phyloP scores from a whole-genome alignment of 2,888 invertebrate genomes.

The Idaea biselata region DNA sequence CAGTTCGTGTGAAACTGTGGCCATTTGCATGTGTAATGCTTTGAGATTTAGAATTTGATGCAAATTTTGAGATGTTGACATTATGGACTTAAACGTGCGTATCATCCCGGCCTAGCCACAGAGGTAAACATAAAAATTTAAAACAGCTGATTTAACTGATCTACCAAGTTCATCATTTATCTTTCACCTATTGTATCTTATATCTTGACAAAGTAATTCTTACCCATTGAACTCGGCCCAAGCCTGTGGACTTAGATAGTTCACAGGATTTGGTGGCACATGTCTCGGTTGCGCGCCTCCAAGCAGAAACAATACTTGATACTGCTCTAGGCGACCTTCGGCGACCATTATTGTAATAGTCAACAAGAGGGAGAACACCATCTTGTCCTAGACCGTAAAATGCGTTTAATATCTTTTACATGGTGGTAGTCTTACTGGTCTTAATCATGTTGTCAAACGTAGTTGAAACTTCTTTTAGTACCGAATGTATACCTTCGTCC shows the following conservation, averaged over 20 bases:
- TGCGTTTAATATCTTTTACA: not conserved
- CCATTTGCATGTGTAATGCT: no score
- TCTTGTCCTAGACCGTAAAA: constrained; percentile 84
- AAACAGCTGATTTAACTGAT: no score
- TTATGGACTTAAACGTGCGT: no score
- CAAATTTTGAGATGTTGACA: no score
- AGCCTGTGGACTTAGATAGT: constrained; percentile 63
- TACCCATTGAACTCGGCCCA: constrained; percentile 73
- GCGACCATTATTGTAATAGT: constrained; percentile 85
- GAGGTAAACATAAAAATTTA: constrained; percentile 3
- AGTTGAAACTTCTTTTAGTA: no score
- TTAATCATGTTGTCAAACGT: no score
- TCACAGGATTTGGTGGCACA: constrained; percentile 57
- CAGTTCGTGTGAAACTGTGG: no score
- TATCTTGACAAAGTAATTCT: not conserved
- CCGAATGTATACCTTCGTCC: no score
- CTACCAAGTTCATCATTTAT: no score
- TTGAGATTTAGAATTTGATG: no score
- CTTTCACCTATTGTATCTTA: not conserved
- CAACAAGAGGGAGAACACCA: constrained; percentile 91
- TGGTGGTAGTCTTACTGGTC: no score
- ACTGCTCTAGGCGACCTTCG: constrained; percentile 78
- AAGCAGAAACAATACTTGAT: constrained; percentile 92
- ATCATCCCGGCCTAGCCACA: no score
- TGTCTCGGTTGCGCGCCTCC: constrained; percentile 85